These are phyloP conservation scores for Doris montereyensis DNA, from an alignment of 2,888 invertebrate species.

Conservation along the genomic window DNA sequence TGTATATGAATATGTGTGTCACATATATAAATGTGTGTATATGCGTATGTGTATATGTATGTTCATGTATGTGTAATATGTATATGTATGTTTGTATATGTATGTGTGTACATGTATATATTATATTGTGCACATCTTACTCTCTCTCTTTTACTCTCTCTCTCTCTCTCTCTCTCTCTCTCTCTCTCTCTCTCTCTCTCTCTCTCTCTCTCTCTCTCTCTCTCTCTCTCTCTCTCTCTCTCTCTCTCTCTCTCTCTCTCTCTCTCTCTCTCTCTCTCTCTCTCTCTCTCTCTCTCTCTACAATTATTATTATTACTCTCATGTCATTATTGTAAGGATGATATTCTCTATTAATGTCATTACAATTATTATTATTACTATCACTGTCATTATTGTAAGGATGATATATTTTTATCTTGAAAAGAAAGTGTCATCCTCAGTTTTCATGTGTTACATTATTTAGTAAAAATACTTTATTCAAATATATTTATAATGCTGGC, in stretches of 20 bases:
- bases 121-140: too few relatives aligned
- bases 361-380: not conserved
- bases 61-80: too few relatives aligned
- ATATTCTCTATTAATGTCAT: not conserved
- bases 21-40: too few relatives aligned
- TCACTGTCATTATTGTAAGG: not conserved
- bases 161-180: not conserved
- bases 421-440: too few relatives aligned
- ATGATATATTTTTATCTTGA: not conserved
- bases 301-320: not conserved
- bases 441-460: too few relatives aligned
- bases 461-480: too few relatives aligned
- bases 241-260: conserved; percentile 12
- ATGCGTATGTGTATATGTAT: too few relatives aligned
- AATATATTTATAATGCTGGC: too few relatives aligned
- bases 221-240: conserved; percentile 8
- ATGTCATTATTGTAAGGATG: not conserved
- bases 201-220: conserved; percentile 5
- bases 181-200: conserved; percentile 6
- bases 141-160: conserved; percentile 15
- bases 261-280: conserved; percentile 14
- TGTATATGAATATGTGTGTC: too few relatives aligned
- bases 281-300: not conserved
- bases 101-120: conserved; percentile 7
- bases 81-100: too few relatives aligned